Percentiles rank a stretch among this genome's conserved stretches.
phyloP scores from a whole-genome alignment of 1,140 invertebrate genomes.

The Chymomyza costata region DNA sequence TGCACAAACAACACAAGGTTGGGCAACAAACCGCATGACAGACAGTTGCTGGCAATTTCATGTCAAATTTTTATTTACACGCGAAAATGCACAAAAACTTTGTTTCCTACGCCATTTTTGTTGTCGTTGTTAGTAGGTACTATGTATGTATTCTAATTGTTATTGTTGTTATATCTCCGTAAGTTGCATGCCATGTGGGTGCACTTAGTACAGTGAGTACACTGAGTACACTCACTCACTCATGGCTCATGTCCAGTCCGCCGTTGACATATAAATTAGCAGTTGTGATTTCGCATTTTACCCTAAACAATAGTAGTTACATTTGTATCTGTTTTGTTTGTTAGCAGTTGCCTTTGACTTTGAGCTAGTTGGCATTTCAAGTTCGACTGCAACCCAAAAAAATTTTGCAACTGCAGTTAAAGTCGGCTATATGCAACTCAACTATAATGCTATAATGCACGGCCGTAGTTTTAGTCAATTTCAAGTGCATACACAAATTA shows the following conservation, averaged over 20 bases:
- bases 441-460: no score
- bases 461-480: no score
- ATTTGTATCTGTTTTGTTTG: slow-evolving; percentile 6
- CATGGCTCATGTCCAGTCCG: neutral
- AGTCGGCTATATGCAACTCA: slow-evolving; percentile 27
- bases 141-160: no score
- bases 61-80: slow-evolving; percentile 51
- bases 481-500: slow-evolving; percentile 70
- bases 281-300: slow-evolving; percentile 17
- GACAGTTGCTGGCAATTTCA: slow-evolving; percentile 42
- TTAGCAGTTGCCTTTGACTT: slow-evolving; percentile 2
- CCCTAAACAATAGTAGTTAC: neutral
- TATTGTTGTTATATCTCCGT: no score
- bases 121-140: slow-evolving; percentile 2
- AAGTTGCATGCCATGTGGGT: slow-evolving; percentile 10
- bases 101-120: slow-evolving; percentile 10
- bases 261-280: slow-evolving; percentile 65
- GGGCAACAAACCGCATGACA: slow-evolving; percentile 56
- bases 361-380: slow-evolving; percentile 56
- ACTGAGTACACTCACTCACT: no score
- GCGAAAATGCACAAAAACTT: slow-evolving; percentile 35
- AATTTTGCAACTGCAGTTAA: slow-evolving; percentile 22
- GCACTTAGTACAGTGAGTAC: no score
- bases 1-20: slow-evolving; percentile 38
- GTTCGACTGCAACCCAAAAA: slow-evolving; percentile 34